Percentiles rank a stretch among this genome's conserved stretches.
phyloP scores from a whole-genome alignment of 37 sponge, comb jelly and placozoan species.

The Crambe crambe region DNA sequence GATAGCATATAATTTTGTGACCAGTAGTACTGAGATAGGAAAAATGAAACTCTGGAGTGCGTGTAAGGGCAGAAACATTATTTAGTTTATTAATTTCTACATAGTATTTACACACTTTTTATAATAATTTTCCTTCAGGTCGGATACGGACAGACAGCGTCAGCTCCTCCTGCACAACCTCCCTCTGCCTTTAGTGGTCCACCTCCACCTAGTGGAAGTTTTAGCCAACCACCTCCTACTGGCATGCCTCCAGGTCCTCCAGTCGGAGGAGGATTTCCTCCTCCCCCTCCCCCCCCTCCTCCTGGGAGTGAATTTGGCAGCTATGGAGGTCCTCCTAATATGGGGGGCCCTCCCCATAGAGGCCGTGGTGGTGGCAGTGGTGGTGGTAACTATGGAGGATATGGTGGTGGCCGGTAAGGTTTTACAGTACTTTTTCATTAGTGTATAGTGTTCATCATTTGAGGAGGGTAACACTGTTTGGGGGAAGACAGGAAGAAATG shows the following conservation, averaged over 20 bases:
- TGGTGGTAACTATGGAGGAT: conserved; percentile 9
- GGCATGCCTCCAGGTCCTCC: conserved; percentile 17
- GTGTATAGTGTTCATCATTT: background rate
- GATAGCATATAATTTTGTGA: no score
- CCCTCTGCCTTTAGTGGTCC: background rate
- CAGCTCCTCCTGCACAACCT: background rate
- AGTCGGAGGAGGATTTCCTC: background rate
- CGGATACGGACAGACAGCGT: conserved; percentile 7
- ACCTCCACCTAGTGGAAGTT: conserved; percentile 19
- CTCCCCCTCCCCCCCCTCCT: conserved; percentile 11
- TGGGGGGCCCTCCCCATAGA: conserved; percentile 3
- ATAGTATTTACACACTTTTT: no score
- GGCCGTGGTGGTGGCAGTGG: background rate
- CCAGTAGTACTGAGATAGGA: no score
- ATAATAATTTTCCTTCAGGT: no score
- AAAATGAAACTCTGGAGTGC: no score
- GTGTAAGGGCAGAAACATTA: no score
- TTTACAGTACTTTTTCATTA: background rate
- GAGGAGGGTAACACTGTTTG: background rate
- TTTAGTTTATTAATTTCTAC: no score
- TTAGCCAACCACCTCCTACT: background rate
- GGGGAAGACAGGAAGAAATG: no score
- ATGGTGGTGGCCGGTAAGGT: conserved; percentile 8
- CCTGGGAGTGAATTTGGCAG: conserved; percentile 10
- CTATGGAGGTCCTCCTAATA: background rate